Evolutionary conservation across 2,888 invertebrate species (phyloP), one percentile per base, ranked within the genome.

Genomic region (Himalopsyche kuldschensis): DNA sequence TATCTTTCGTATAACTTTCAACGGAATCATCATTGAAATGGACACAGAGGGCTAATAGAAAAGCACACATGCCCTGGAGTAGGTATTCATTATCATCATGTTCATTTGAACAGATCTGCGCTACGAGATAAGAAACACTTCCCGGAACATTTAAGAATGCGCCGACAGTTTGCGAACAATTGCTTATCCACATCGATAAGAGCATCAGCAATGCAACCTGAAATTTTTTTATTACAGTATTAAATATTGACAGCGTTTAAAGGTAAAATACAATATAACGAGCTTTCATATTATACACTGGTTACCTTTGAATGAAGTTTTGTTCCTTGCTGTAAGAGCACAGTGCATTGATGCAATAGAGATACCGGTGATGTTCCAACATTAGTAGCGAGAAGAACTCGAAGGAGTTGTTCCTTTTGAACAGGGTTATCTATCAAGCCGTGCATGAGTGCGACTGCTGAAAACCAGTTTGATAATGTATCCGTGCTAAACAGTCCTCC

Each of bases 391-490:
- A 99, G 91, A 85, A 99, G 93, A 4, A 99, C 99, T 82, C 98
- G 92, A 35, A 99, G 90, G 77, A 99, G 89, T 89, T 98, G 97
- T 88, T 99, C 98, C 89, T 98, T 98, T 88, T 96, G 96, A 0
- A 92, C 93, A 0, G 94, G 93, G 89, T 97, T 98, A 85, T 98
- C 97, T 6, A 97, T 94, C 27, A 99, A 91, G 0, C 96, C 95
- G 88, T 99, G 98, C 89, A 97, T 95, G 31, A 99, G 90, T 0
- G 98, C 97, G 0, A 98, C 96, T 0, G 98, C 94, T 0, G 98
- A 96, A 90, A 98, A 97, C 99, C 99, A 99, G 89, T 97, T 98
- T 35, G 97, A 97, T 31, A 98, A 91, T 0, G 96, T 92, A 89
- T 99, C 98, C 0, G 93, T 91, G 79, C 97, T 97, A 89, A 98